Base-by-base conservation (phyloP, 1,140 invertebrate genomes). In the Calliphora vicina region DNA sequence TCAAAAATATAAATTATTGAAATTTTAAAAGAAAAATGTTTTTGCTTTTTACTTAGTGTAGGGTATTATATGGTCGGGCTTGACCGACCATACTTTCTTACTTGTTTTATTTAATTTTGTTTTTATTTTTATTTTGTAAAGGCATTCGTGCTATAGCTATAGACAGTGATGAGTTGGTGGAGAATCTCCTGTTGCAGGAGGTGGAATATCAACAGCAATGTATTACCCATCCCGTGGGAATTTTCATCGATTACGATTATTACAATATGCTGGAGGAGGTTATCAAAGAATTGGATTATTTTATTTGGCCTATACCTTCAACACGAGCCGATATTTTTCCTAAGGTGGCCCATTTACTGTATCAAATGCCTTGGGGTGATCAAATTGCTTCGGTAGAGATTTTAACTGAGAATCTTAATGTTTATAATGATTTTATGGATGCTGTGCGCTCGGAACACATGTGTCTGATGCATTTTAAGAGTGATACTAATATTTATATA, bases 391-490 rank as follows among this genome's bases (percentile, higher is more conserved):
- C 89, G 0, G 88, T 90, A 8, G 89, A 90, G 74, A 90, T 90
- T 35, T 61, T 88, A 1, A 87, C 86, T 9, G 89, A 90, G 42
- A 87, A 84, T 15, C 82, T 88, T 27, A 86, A 90, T 17, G 85
- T 87, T 27, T 90, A 88, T 80, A 90, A 90, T 50, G 89, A 90
- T 2, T 90, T 90, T 57, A 89, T 89, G 87, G 88, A 90, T 57
- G 88, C 89, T 1, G 87, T 87, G 8, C 84, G 88, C 0, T 84
- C 86, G 13, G 88, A 90, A 80, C 87, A 89, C 26, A 89, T 90
- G 87, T 90, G 89, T 26, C 84, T 90, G 0, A 90, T 90, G 89
- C 89, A 90, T 83, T 90, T 90, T 71, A 89, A 89, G 61, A 89
- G 87, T 57, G 84, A 86, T 1, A 85, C 87, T 26, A 90, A 90